These are phyloP conservation scores for Hiodon alosoides DNA, from an alignment of 2,113 vertebrate species.

Conservation along the genomic window DNA sequence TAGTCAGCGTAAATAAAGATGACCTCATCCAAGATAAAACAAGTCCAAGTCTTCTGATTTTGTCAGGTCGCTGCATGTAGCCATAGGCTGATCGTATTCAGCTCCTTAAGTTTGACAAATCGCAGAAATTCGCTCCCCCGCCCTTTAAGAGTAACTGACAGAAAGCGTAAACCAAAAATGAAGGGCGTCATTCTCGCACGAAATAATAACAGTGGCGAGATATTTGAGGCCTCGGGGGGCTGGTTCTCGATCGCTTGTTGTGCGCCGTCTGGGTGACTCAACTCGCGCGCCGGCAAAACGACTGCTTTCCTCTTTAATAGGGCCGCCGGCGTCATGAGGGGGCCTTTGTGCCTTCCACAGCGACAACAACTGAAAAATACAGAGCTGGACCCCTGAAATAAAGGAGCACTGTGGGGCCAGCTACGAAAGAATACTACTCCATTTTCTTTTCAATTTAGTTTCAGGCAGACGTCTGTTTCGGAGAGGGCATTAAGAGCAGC, in stretches of 20 bases:
- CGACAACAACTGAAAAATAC: background rate
- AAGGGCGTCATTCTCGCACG: too few relatives aligned
- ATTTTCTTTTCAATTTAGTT: background rate
- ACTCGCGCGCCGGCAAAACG: background rate
- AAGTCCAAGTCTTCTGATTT: slow-evolving; percentile 39
- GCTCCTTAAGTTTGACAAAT: too few relatives aligned
- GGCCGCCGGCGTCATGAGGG: background rate
- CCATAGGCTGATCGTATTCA: too few relatives aligned
- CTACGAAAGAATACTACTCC: background rate
- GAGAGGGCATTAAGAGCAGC: too few relatives aligned
- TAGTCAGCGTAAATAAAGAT: background rate
- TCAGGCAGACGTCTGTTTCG: background rate
- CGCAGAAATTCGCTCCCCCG: background rate
- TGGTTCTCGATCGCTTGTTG: slow-evolving; percentile 36
- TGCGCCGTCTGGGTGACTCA: slow-evolving; percentile 29
- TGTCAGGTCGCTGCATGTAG: slow-evolving; percentile 33
- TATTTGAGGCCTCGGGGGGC: background rate
- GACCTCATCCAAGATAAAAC: slow-evolving; percentile 50
- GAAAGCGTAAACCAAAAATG: background rate
- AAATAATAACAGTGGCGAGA: background rate
- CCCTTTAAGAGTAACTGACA: background rate
- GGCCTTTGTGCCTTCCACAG: background rate
- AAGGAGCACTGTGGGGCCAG: background rate
- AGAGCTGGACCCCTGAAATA: background rate
- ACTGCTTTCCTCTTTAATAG: background rate